Percentiles rank a stretch among this genome's conserved stretches.
Evolutionary conservation across 2,113 vertebrate species (phyloP).

Genomic region (Pandion haliaetus): DNA sequence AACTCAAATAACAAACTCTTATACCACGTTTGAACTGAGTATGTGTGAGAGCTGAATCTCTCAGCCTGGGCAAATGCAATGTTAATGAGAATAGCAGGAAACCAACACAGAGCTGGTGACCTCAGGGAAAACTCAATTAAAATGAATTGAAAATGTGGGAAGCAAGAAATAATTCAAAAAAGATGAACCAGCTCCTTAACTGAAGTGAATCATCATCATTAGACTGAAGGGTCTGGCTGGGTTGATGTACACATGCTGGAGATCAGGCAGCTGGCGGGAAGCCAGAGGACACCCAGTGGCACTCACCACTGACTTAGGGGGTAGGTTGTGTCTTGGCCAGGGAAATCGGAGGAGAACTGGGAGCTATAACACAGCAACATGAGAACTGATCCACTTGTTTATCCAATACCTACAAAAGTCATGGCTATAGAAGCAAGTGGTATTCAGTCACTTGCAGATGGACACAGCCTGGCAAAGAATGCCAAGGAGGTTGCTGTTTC

Average conservation of each 20-base stretch:
- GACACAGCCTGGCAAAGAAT: neutral
- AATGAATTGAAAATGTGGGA: neutral
- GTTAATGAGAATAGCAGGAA: neutral
- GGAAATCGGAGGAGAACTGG: neutral
- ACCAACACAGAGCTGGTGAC: neutral
- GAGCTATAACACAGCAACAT: neutral
- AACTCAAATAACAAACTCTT: neutral
- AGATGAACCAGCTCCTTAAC: neutral
- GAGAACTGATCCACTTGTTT: neutral
- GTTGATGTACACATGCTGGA: neutral
- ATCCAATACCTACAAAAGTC: neutral
- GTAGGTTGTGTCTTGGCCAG: neutral
- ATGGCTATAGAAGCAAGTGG: neutral
- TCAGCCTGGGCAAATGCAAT: neutral
- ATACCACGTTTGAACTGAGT: neutral
- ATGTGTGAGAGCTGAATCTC: neutral
- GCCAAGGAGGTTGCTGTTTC: neutral
- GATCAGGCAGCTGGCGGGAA: neutral
- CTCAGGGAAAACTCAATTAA: neutral
- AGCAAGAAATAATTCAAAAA: neutral
- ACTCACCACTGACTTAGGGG: neutral
- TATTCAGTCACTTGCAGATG: neutral
- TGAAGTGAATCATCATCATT: neutral
- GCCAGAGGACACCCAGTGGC: neutral
- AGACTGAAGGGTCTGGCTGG: neutral